Evolutionary conservation across 2,797 vertebrate genomes (phyloP), one percentile per base, ranked within the genome.

Genomic region (Anguilla megastoma): DNA sequence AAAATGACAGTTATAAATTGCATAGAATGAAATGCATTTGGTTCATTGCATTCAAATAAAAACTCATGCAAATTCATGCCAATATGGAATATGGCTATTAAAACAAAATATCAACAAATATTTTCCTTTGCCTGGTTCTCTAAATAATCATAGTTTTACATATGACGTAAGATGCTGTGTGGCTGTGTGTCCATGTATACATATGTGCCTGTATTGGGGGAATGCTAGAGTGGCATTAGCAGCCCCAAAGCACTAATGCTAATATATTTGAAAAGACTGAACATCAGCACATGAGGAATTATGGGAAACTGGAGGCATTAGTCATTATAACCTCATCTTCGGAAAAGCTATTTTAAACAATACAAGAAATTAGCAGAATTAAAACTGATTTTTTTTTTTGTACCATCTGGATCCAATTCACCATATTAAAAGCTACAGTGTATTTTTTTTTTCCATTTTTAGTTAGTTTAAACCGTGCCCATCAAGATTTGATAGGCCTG

Each of bases 401-500:
- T 24, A 83, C 76, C 58, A 83, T 71, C 76, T 83, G 85, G 56
- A 24, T 86, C 74, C 58, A 84, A 48, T 83, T 36, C 36, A 36
- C 54, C 56, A 54, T 36, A 71, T 86, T 54, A 84, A 71, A 83
- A 27, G 24, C n/a, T 14, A 84, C 82, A 88, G 27, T 36, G 33
- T 41, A 63, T 71, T 88, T 33, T 80, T 82, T 83, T 33, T 79
- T 80, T 41, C 36, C 69, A 71, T 82, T n/a, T 88, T 84, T 83
- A 48, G 71, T 21, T 76, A 14, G 33, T 76, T 76, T 76, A 36
- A 76, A 80, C 21, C n/a, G 56, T 60, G 21, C 33, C 86, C 14
- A 82, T 74, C 69, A 41, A 71, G 63, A 27, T 0, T 41, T 87
- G 52, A n/a, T 66, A 30, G 24, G 52, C 66, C 63, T 36, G 24